Evolutionary conservation across 1,140 invertebrate species (phyloP).

Genomic region (Drosophila kohkoa): DNA sequence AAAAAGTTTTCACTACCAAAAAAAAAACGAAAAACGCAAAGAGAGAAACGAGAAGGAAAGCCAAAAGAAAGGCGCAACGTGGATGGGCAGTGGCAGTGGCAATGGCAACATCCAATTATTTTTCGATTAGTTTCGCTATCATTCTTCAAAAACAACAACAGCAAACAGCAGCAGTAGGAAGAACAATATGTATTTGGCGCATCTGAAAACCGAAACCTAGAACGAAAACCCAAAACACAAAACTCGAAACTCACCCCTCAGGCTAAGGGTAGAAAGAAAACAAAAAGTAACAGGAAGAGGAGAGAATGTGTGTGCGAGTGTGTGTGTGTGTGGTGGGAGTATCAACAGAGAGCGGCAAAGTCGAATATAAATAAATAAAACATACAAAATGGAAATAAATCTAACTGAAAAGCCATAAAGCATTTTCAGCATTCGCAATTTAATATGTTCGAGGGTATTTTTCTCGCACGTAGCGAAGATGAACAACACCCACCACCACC

Average conservation of each 20-base stretch:
- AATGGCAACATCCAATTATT: constrained; percentile 83
- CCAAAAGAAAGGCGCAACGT: constrained; percentile 56
- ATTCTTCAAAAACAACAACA: constrained; percentile 67
- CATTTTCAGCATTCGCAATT: constrained; percentile 84
- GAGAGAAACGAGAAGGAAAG: constrained; percentile 57
- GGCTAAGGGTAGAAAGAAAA: constrained; percentile 32
- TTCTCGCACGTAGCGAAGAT: constrained; percentile 80
- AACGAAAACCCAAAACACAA: constrained; percentile 49
- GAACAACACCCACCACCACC: constrained; percentile 63
- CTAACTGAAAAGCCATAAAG: constrained; percentile 85
- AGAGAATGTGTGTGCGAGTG: constrained; percentile 17
- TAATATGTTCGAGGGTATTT: constrained; percentile 84
- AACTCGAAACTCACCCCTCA: constrained; percentile 63
- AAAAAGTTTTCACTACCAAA: constrained; percentile 59
- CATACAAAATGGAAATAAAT: constrained; percentile 85
- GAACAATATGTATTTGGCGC: constrained; percentile 49
- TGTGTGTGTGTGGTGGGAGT: constrained; percentile 47
- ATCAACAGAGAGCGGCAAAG: constrained; percentile 58
- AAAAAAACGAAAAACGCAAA: constrained; percentile 30
- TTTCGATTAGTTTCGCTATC: constrained; percentile 85
- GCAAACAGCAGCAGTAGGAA: constrained; percentile 56
- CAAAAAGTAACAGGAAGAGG: constrained; percentile 1
- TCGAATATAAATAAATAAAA: constrained; percentile 84
- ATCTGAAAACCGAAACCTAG: constrained; percentile 62
- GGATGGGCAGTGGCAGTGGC: constrained; percentile 15